A percentile compares a stretch with the other conserved stretches of the same genome.
phyloP scores from a whole-genome alignment of 2,888 invertebrate species.

The Tachina fera region DNA sequence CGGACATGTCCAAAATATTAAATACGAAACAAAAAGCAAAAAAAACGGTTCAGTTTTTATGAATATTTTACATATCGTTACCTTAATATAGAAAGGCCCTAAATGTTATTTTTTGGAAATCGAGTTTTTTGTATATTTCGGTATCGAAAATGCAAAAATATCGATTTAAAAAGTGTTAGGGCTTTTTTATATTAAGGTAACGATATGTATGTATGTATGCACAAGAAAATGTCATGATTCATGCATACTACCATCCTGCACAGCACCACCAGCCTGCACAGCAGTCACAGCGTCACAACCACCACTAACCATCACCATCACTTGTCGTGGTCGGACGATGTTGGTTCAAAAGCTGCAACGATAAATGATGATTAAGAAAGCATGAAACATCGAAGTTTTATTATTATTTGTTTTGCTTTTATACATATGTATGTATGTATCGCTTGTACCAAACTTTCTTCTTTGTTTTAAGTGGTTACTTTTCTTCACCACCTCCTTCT shows the following conservation, averaged over 20 bases:
- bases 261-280: neutral
- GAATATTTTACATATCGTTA: neutral
- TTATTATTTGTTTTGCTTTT: conserved; percentile 44
- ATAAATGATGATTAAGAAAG: conserved; percentile 66
- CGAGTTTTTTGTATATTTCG: too few species aligned
- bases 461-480: conserved; percentile 56
- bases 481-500: conserved; percentile 26
- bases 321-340: conserved; percentile 32
- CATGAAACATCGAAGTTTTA: conserved; percentile 63
- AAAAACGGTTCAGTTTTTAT: conserved; percentile 30
- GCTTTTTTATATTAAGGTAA: too few species aligned
- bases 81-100: too few species aligned
- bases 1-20: conserved; percentile 41
- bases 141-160: too few species aligned
- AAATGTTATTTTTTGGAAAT: too few species aligned
- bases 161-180: too few species aligned
- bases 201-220: neutral
- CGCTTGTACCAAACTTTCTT: conserved; percentile 56
- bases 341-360: conserved; percentile 18
- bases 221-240: conserved; percentile 64
- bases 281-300: neutral
- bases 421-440: neutral
- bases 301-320: neutral
- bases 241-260: conserved; percentile 23
- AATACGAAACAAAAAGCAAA: conserved; percentile 15